Percentiles rank a stretch among this genome's conserved stretches.
Evolutionary conservation across 2,888 invertebrate genomes (phyloP).

Genomic region (Coelopa pilipes): DNA sequence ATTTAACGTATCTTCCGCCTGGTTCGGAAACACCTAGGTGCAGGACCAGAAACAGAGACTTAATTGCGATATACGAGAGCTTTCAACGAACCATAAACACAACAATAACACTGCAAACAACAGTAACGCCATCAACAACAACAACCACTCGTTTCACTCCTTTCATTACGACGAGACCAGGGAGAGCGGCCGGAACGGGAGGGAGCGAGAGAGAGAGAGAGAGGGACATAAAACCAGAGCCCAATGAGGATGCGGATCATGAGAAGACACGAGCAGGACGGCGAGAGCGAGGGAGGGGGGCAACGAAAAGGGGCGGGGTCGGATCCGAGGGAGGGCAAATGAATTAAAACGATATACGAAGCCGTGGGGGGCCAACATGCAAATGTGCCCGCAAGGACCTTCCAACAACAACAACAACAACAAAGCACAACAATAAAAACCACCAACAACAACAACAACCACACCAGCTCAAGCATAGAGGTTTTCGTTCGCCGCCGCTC

Average conservation of each 20-base stretch:
- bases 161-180: neutral
- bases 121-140: neutral
- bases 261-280: no score
- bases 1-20: no score
- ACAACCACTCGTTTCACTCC: neutral
- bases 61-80: no score
- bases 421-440: neutral
- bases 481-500: no score
- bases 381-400: constrained; percentile 5
- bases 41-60: no score
- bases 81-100: no score
- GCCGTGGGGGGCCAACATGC: neutral
- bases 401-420: constrained; percentile 8
- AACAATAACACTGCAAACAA: no score
- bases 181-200: neutral
- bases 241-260: no score
- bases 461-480: neutral
- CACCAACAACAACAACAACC: constrained; percentile 6
- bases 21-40: no score
- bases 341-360: constrained; percentile 2
- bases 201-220: neutral
- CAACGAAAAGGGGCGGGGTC: no score
- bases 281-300: no score
- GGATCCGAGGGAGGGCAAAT: neutral
- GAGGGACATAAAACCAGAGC: neutral